Evolutionary conservation across 2,888 invertebrate species (phyloP).

Genomic region (Caenorhabditis afra): DNA sequence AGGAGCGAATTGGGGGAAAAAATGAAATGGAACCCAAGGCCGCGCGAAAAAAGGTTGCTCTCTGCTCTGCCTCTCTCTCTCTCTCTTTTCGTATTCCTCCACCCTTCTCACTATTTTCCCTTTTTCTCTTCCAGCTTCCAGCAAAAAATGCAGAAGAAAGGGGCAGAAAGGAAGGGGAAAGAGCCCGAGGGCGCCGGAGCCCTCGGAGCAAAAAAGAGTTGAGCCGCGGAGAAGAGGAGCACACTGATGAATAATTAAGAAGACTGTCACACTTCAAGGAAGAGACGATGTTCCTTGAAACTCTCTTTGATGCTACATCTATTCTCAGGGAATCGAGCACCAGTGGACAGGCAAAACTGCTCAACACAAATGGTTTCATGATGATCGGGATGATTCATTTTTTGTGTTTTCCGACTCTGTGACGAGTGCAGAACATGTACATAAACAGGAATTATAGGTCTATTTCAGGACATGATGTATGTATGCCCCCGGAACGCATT

Average conservation of each 20-base stretch:
- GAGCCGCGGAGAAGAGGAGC: not conserved
- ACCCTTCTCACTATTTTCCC: not conserved
- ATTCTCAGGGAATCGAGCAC: too few relatives aligned
- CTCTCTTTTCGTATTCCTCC: not conserved
- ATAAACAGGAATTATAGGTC: conserved; percentile 14
- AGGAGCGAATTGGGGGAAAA: too few relatives aligned
- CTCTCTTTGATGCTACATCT: too few relatives aligned
- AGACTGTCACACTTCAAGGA: conserved; percentile 22
- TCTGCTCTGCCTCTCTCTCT: not conserved
- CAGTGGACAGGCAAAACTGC: too few relatives aligned
- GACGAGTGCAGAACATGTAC: conserved; percentile 17
- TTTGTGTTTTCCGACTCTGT: conserved; percentile 7
- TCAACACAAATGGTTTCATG: too few relatives aligned
- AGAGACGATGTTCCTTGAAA: conserved; percentile 14
- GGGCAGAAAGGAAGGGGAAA: not conserved
- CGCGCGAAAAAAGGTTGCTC: too few relatives aligned
- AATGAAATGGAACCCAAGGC: too few relatives aligned
- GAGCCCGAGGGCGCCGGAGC: not conserved
- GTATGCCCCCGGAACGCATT: too few relatives aligned
- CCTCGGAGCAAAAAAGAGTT: conserved; percentile 4
- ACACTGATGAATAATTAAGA: conserved; percentile 38
- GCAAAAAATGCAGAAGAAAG: not conserved
- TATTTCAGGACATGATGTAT: conserved; percentile 18
- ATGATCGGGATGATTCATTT: too few relatives aligned
- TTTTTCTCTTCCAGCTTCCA: not conserved